Conservation (phyloP, 2,888 invertebrate species). For the Hermodice carunculata region DNA sequence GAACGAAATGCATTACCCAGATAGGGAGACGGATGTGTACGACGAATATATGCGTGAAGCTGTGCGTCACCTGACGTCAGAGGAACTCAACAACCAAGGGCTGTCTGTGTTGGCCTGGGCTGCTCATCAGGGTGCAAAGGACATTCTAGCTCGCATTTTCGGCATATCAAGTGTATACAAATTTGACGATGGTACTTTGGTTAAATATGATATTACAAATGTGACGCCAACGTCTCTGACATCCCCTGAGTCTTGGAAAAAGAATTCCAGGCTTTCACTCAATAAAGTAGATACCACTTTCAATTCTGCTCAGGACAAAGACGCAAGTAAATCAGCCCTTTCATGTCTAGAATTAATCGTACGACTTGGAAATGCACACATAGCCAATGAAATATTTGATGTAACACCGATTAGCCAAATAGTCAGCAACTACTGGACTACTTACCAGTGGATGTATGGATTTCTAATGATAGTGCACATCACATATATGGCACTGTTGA, state of each 20-base stretch:
- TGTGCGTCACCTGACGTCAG: constrained; percentile 47
- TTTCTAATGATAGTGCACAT: constrained; percentile 59
- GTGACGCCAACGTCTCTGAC: no score
- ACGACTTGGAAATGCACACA: constrained; percentile 42
- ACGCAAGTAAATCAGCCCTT: no score
- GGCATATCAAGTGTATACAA: no score
- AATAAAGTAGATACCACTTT: no score
- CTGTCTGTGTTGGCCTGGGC: no score
- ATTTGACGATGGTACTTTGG: no score
- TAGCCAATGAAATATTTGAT: constrained; percentile 57
- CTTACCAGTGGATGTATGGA: constrained; percentile 57
- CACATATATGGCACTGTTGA: constrained; percentile 60
- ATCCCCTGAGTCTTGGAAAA: no score
- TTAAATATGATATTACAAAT: no score
- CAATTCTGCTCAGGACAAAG: no score
- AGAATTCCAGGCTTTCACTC: no score
- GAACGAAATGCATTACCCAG: constrained; percentile 46
- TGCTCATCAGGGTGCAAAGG: no score
- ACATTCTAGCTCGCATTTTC: no score
- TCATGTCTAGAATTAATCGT: constrained; percentile 62
- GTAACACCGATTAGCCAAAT: constrained; percentile 57
- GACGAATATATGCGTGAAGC: constrained; percentile 45
- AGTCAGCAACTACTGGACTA: constrained; percentile 54
- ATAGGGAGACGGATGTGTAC: constrained; percentile 43
- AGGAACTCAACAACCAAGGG: constrained; percentile 53